Evolutionary conservation across 92 coral and sea anemone genomes (phyloP).

Genomic region (Diadumene lineata): DNA sequence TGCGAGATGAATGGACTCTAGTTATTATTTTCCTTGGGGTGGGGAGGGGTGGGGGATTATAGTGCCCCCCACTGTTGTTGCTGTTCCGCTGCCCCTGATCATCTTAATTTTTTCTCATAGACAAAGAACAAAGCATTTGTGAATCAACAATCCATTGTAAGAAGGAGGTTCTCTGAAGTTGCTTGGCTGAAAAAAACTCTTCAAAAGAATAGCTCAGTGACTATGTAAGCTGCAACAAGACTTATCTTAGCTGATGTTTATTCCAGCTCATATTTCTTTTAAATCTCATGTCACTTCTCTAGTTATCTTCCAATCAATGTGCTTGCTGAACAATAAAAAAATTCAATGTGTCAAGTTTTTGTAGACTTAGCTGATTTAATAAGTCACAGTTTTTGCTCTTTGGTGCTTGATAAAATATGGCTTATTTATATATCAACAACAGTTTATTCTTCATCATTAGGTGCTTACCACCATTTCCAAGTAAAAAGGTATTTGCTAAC

Average conservation of each 20-base stretch:
- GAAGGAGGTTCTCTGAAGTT: constrained; percentile 71
- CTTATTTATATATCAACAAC: not conserved
- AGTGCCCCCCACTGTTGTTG: no score
- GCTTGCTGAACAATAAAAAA: no score
- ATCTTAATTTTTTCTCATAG: constrained; percentile 22
- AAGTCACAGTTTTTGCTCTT: not conserved
- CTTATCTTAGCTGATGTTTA: not conserved
- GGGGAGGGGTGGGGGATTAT: no score
- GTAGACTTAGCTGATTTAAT: not conserved
- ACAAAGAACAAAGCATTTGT: constrained; percentile 61
- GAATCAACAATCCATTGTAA: constrained; percentile 37
- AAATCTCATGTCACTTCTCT: no score
- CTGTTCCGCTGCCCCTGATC: no score
- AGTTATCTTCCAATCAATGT: no score
- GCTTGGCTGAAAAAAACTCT: constrained; percentile 60
- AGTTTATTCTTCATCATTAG: constrained; percentile 3
- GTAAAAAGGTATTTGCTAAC: constrained; percentile 26
- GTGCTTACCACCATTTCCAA: constrained; percentile 27
- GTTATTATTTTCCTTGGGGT: no score
- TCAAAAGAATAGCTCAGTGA: constrained; percentile 30
- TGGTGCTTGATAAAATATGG: not conserved
- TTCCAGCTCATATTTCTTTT: no score
- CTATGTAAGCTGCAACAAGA: constrained; percentile 59
- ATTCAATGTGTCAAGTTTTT: no score
- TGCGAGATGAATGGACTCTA: no score